Evolutionary conservation across 92 coral and sea anemone species (phyloP).

Genomic region (Pocillopora grandis): DNA sequence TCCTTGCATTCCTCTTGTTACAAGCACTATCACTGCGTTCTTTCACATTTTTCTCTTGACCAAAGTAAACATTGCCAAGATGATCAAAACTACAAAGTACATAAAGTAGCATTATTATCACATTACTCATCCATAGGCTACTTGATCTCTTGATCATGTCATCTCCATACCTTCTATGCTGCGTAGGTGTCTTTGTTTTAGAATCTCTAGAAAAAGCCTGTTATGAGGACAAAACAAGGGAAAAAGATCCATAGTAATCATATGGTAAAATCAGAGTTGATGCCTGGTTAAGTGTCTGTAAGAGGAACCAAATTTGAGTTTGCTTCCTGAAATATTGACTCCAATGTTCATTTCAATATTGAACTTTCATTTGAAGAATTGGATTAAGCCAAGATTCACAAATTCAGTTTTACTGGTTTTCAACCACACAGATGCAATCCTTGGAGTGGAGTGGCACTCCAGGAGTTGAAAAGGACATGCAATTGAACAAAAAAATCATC

Average conservation of each 20-base stretch:
- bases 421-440: no score
- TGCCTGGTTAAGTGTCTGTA: no score
- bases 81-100: not conserved
- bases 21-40: constrained; percentile 1
- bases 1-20: constrained; percentile 33
- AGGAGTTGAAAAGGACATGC: no score
- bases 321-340: no score
- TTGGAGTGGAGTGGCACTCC: no score
- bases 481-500: no score
- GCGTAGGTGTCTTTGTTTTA: not conserved
- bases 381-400: no score
- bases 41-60: not conserved
- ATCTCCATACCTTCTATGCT: constrained; percentile 18
- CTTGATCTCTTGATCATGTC: not conserved
- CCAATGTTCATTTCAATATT: no score
- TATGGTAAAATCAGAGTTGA: no score
- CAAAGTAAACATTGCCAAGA: not conserved
- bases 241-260: not conserved
- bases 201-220: constrained; percentile 2
- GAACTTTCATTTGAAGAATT: no score
- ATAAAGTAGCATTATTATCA: not conserved
- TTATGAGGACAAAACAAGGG: not conserved
- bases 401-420: no score
- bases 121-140: not conserved
- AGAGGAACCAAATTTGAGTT: no score